These are phyloP conservation scores for Oreochromis spilurus DNA, from an alignment of 2,113 vertebrate species.

Conservation along the genomic window DNA sequence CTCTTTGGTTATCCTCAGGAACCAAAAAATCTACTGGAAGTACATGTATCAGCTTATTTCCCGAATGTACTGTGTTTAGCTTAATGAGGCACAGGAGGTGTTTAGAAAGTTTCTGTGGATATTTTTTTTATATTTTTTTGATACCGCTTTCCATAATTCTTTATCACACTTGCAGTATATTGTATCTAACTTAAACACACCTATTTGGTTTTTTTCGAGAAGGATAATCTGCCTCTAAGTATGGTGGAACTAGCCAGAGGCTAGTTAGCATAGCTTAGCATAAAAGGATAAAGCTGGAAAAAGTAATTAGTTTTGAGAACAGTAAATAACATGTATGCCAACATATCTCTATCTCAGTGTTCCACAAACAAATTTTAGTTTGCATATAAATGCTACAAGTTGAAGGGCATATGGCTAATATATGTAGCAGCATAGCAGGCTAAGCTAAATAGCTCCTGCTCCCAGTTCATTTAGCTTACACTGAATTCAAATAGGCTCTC, in stretches of 20 bases:
- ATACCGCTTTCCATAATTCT: not conserved
- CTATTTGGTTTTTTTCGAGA: not conserved
- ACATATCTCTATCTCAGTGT: not conserved
- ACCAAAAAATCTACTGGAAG: not conserved
- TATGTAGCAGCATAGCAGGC: not conserved
- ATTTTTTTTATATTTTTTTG: accelerated
- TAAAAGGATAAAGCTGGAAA: not conserved
- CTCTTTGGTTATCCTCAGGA: not conserved
- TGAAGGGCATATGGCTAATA: not conserved
- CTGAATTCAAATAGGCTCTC: not conserved
- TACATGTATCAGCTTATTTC: not conserved
- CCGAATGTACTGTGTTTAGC: not conserved
- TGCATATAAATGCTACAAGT: not conserved
- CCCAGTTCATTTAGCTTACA: not conserved
- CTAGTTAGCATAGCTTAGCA: not conserved
- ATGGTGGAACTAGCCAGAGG: not conserved
- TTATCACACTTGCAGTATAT: not conserved
- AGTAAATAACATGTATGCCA: not conserved
- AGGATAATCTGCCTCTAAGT: not conserved
- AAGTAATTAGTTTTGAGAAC: not conserved
- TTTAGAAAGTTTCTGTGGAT: not conserved
- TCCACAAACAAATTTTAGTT: not conserved
- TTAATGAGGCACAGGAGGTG: not conserved
- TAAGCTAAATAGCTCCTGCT: not conserved
- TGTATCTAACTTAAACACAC: not conserved